Evolutionary conservation across 2,113 vertebrate species (phyloP), one percentile per base, ranked within the genome.

Genomic region (Odocoileus hemionus): DNA sequence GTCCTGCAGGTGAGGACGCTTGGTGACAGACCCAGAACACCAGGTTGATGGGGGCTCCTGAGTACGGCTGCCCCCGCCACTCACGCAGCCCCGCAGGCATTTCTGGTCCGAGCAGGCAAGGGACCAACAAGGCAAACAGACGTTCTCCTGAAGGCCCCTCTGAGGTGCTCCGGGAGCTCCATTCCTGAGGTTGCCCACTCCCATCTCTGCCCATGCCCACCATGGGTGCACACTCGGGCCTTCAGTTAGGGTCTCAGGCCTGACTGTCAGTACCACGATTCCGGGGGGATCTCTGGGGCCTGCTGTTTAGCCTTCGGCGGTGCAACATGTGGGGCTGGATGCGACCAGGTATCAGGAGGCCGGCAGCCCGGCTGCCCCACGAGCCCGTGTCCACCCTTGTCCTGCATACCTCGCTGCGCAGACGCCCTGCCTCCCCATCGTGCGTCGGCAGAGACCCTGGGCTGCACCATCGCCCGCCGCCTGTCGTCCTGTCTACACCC

Each of bases 1-100:
- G 91, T 97, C 97, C 97, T 88, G 97, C 93, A 95, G 98, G 96
- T 98, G 98, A 98, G 97, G 94, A 97, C 96, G 98, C 90, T 58
- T 10, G 96, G 67, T 87, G 90, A 96, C 67, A 89, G 98, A 97
- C 88, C 97, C 96, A 92, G 87, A 97, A 95, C 96, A 94, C 76
- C 97, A 97, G 54, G 82, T 93, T 96, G 19, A 97, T 95, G 14
- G 79, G 12, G 79, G 33, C 50, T 33, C 50, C 30, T 12, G 47
- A n/a, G 10, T 30, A 30, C 30, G 5, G 47, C 4, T 3, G 16
- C 15, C 15, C 61, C 61, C 33, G 15, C 61, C 9, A 0, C 30
- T 17, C 3, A 1, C 17, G 1, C 0, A 0, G 6, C 8, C 78
- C 79, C 0, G 6, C 1, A 1, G 11, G 88, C 92, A 92, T 95